These are phyloP conservation scores for Ommatoiulus sabulosus DNA, from an alignment of 2,888 invertebrate species.

Conservation along the genomic window DNA sequence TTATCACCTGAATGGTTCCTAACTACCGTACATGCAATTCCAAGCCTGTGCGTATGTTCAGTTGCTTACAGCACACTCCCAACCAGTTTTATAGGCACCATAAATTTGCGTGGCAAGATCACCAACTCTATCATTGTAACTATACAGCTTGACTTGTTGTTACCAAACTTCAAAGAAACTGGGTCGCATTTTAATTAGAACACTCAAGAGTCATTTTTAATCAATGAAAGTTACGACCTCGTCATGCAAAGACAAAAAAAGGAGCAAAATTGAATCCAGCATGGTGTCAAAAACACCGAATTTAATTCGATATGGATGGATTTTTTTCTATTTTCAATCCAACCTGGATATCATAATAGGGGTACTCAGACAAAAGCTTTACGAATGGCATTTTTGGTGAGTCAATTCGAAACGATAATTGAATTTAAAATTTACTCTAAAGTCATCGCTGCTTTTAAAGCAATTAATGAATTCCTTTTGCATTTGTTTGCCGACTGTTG, in stretches of 20 bases:
- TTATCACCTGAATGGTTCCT: background rate
- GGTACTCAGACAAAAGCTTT: too few relatives aligned
- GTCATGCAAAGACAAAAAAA: background rate
- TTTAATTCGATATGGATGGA: background rate
- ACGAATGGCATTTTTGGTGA: too few relatives aligned
- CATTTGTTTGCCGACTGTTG: too few relatives aligned
- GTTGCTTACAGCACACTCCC: background rate
- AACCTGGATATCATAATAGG: too few relatives aligned
- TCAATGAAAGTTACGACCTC: background rate
- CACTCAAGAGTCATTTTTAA: background rate
- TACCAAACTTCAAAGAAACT: background rate
- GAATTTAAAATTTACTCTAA: too few relatives aligned
- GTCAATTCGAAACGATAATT: too few relatives aligned
- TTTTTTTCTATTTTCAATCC: too few relatives aligned
- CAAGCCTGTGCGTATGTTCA: background rate
- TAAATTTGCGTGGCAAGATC: background rate
- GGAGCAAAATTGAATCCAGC: background rate
- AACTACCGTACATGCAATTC: background rate
- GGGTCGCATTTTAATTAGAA: constrained; percentile 35
- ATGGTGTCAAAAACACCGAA: background rate
- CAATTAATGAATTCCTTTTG: too few relatives aligned
- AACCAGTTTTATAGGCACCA: background rate
- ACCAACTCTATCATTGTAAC: background rate
- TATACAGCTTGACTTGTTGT: background rate
- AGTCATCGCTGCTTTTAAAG: too few relatives aligned